These are phyloP conservation scores for Pristiophorus japonicus DNA, from an alignment of 2,113 vertebrate species.

Conservation along the genomic window DNA sequence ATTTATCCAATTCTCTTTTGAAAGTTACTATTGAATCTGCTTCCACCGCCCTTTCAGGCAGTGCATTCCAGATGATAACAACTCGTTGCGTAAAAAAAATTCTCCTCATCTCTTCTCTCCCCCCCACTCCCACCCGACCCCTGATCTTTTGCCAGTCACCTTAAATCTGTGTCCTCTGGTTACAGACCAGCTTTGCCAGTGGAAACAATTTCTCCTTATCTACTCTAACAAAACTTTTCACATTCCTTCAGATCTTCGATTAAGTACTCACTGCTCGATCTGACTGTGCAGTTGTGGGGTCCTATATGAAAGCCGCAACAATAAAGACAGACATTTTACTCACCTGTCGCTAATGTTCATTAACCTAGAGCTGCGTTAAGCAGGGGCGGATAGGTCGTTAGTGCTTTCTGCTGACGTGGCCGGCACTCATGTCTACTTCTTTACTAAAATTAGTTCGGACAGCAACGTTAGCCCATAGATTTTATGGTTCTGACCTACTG, in stretches of 20 bases:
- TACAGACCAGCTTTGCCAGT: neutral
- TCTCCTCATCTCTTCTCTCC: neutral
- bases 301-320: neutral
- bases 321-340: neutral
- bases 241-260: neutral
- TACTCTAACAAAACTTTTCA: neutral
- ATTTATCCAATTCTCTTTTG: neutral
- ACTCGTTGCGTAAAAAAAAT: neutral
- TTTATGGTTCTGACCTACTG: neutral
- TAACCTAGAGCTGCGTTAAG: neutral
- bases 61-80: neutral
- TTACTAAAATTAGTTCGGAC: neutral
- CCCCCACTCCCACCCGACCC: no score
- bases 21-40: neutral
- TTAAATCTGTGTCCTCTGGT: neutral
- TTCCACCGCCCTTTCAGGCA: neutral
- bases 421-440: neutral
- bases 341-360: neutral
- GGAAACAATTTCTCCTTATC: neutral
- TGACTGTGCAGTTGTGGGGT: neutral
- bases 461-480: neutral
- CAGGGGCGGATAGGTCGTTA: neutral
- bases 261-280: neutral
- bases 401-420: neutral
- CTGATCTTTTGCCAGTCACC: neutral